These are phyloP conservation scores for Drosophila quadrilineata DNA, from an alignment of 1,140 invertebrate species.

Conservation along the genomic window DNA sequence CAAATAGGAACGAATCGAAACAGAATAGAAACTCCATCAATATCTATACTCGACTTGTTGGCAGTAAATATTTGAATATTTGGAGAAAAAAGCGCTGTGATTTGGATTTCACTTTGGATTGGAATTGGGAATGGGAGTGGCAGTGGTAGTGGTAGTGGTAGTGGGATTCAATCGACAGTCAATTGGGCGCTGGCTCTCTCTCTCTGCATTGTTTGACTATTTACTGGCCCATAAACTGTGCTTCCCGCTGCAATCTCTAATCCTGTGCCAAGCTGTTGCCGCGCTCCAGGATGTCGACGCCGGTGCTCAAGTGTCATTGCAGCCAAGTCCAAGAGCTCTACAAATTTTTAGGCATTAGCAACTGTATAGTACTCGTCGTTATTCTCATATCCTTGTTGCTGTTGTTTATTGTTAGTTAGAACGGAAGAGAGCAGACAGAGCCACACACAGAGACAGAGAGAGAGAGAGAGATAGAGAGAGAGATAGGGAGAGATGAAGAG, in stretches of 20 bases:
- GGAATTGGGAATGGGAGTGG: too few species aligned
- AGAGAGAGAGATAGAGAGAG: too few species aligned
- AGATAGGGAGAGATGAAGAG: too few species aligned
- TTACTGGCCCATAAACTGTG: conserved; percentile 22
- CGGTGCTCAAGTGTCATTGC: conserved; percentile 35
- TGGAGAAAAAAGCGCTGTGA: conserved; percentile 51
- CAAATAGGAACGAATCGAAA: not conserved
- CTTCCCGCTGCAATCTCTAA: not conserved
- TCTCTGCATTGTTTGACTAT: conserved; percentile 66
- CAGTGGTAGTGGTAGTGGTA: too few species aligned
- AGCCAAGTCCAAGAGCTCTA: conserved; percentile 62
- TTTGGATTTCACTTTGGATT: too few species aligned
- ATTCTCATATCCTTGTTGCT: not conserved
- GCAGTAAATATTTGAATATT: conserved; percentile 62
- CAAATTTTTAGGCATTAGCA: conserved; percentile 70
- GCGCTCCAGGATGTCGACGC: conserved; percentile 26
- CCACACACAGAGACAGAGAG: conserved; percentile 20
- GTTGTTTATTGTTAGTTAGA: conserved; percentile 11
- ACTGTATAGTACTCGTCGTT: conserved; percentile 1
- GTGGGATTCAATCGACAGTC: conserved; percentile 46
- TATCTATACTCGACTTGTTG: conserved; percentile 43
- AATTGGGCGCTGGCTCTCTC: conserved; percentile 25
- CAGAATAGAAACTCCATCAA: conserved; percentile 56
- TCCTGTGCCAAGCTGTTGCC: not conserved
- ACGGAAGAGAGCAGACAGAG: too few species aligned